A percentile compares a stretch with the other conserved stretches of the same genome.
Conservation (phyloP, 2,888 invertebrate species). For the Eupithecia dodoneata region DNA sequence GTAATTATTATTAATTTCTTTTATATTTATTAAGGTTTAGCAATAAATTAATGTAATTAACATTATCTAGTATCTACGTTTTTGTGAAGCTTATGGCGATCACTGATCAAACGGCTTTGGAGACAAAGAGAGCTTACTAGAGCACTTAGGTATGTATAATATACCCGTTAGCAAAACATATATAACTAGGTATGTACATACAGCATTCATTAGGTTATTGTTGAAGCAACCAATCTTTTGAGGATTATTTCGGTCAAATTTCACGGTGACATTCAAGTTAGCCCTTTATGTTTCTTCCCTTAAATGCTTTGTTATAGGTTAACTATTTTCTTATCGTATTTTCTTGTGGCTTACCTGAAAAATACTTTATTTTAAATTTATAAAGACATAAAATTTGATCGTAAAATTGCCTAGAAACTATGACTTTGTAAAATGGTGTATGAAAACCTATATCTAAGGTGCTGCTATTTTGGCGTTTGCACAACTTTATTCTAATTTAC, state of each 20-base stretch:
- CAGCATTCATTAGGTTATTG: neutral
- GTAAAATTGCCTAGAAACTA: slow-evolving; percentile 18
- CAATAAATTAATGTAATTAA: neutral
- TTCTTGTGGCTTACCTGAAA: slow-evolving; percentile 7
- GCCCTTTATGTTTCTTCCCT: neutral
- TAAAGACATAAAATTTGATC: slow-evolving; percentile 10
- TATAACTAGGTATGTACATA: neutral
- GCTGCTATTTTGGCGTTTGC: slow-evolving; percentile 19
- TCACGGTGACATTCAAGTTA: neutral
- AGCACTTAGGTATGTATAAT: neutral
- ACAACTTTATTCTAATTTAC: slow-evolving; percentile 47
- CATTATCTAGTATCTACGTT: neutral
- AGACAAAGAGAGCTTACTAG: neutral
- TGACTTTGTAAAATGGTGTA: neutral
- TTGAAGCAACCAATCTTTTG: neutral
- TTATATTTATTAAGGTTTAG: slow-evolving; percentile 4
- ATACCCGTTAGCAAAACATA: neutral
- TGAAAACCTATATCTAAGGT: slow-evolving; percentile 15
- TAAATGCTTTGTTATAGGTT: neutral
- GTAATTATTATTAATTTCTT: neutral
- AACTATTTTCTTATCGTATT: slow-evolving; percentile 1
- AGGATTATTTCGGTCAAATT: neutral
- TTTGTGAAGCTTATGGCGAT: neutral
- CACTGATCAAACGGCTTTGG: neutral
- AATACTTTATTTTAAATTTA: slow-evolving; percentile 11